Conservation (phyloP, 1,140 invertebrate genomes). For the Platorchestia sp. region DNA sequence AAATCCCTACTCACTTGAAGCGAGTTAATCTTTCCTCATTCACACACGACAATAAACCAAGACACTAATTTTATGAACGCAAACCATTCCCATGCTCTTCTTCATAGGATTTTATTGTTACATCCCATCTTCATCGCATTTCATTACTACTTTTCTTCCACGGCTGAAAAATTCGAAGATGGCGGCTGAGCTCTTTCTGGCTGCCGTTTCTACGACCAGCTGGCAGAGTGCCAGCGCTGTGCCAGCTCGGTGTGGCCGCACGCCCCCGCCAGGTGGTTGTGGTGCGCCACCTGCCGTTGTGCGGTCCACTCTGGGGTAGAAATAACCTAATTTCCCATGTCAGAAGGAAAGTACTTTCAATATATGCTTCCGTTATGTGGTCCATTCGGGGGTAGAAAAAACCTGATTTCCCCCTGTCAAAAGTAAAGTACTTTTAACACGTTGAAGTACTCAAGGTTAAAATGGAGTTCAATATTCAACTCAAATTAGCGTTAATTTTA, state of each 20-base stretch:
- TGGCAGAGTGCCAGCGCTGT: not conserved
- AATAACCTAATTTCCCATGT: not conserved
- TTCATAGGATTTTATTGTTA: no score
- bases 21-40: not conserved
- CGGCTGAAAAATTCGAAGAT: not conserved
- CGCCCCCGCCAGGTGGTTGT: not conserved
- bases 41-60: not conserved
- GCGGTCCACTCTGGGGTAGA: not conserved
- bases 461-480: no score
- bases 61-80: not conserved
- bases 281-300: not conserved
- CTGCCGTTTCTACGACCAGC: not conserved
- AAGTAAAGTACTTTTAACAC: no score
- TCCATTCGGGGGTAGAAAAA: no score
- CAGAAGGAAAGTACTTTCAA: no score
- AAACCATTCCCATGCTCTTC: no score
- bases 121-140: no score
- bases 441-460: no score
- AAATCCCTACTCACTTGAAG: not conserved
- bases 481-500: no score
- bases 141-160: no score
- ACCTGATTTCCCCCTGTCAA: no score
- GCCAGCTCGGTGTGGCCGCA: not conserved
- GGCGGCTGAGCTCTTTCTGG: not conserved
- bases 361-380: no score